phyloP scores from a whole-genome alignment of 2,113 vertebrate genomes.

The Bucco capensis region DNA sequence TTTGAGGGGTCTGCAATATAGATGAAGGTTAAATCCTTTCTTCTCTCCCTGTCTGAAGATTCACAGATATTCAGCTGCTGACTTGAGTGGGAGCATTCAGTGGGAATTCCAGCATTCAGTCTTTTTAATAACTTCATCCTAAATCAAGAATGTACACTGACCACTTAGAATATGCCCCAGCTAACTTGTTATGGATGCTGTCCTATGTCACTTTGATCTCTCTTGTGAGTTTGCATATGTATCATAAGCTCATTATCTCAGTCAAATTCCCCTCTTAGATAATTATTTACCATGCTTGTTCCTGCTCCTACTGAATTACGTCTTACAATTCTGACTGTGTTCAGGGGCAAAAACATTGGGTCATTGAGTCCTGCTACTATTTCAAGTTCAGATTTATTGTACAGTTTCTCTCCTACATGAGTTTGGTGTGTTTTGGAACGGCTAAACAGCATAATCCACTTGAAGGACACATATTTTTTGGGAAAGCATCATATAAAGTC shows the following conservation, averaged over 20 bases:
- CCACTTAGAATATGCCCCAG: background rate
- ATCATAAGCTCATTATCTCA: background rate
- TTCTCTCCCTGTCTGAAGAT: background rate
- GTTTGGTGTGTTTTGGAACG: background rate
- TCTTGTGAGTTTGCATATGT: background rate
- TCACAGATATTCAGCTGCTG: background rate
- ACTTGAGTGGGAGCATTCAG: background rate
- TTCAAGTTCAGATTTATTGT: constrained; percentile 23
- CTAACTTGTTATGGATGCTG: constrained; percentile 26
- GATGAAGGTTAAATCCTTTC: background rate
- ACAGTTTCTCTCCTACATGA: background rate
- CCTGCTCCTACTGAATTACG: background rate
- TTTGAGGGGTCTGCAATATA: background rate
- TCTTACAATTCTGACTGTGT: background rate
- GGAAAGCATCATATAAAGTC: background rate
- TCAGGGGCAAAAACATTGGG: background rate
- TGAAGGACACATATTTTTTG: background rate
- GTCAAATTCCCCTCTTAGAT: constrained; percentile 28
- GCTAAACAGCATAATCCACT: background rate
- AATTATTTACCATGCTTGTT: constrained; percentile 6
- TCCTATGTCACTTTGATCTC: background rate
- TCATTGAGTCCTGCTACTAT: background rate
- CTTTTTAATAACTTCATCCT: background rate
- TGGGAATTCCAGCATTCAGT: background rate
- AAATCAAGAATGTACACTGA: background rate